These are phyloP conservation scores for Chironomus striatipennis DNA, from an alignment of 1,140 invertebrate species.

Conservation along the genomic window DNA sequence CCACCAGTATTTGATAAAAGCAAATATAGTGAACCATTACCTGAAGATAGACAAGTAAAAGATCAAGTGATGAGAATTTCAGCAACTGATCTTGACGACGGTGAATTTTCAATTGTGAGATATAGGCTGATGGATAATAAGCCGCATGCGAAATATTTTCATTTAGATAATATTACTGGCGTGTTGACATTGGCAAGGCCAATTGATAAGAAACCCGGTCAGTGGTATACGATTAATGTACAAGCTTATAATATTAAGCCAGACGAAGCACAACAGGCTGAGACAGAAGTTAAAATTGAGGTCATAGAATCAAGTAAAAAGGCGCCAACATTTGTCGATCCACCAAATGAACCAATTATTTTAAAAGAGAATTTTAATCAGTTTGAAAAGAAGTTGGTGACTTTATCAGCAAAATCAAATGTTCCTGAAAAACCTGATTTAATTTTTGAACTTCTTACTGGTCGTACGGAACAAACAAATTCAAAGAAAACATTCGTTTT, in stretches of 20 bases:
- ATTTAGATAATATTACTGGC: constrained; percentile 65
- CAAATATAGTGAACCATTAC: constrained; percentile 43
- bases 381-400: constrained; percentile 57
- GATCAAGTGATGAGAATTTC: constrained; percentile 77
- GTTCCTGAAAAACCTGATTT: constrained; percentile 59
- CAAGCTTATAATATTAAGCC: constrained; percentile 66
- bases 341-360: constrained; percentile 49
- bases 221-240: constrained; percentile 63
- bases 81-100: constrained; percentile 80
- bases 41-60: constrained; percentile 37
- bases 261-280: constrained; percentile 47
- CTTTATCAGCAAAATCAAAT: constrained; percentile 61
- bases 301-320: constrained; percentile 84
- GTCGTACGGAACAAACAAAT: constrained; percentile 75
- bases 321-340: constrained; percentile 61
- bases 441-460: constrained; percentile 68
- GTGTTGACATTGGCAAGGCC: constrained; percentile 65
- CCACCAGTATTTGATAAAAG: constrained; percentile 76
- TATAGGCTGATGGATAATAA: constrained; percentile 52
- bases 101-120: constrained; percentile 68
- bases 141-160: constrained; percentile 58
- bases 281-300: constrained; percentile 66
- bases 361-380: constrained; percentile 64
- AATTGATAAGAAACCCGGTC: constrained; percentile 49
- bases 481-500: constrained; percentile 67